Conservation (phyloP, 2,113 vertebrate genomes). For the Typhlomys cinereus region DNA sequence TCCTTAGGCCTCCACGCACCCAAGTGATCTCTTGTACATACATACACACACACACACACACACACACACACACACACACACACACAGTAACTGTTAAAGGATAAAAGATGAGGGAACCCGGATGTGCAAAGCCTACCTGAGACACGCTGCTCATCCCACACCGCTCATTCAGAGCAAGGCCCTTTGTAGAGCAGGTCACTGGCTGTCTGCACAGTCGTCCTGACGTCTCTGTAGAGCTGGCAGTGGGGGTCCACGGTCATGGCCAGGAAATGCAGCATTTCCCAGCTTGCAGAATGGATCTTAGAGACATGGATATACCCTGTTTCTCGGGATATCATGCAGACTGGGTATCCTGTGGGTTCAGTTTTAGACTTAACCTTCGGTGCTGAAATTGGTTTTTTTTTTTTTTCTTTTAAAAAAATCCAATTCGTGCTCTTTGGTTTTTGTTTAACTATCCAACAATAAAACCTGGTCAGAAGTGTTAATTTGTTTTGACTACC, state of each 20-base stretch:
- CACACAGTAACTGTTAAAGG: too few species aligned
- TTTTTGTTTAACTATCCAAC: not conserved
- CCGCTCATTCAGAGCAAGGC: not conserved
- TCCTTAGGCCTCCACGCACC: too few species aligned
- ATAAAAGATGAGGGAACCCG: too few species aligned
- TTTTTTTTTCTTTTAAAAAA: not conserved
- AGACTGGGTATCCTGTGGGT: not conserved
- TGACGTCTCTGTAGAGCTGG: not conserved
- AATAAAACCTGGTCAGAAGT: not conserved
- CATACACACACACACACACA: too few species aligned
- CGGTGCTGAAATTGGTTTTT: not conserved
- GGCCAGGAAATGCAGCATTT: not conserved
- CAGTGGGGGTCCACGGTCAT: fast-evolving
- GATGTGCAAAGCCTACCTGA: too few species aligned
- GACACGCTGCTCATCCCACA: fast-evolving
- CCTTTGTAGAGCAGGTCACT: not conserved
- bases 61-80: too few species aligned
- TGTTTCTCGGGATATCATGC: not conserved
- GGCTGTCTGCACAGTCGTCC: not conserved
- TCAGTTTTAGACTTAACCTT: not conserved
- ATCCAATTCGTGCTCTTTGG: not conserved
- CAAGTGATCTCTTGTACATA: too few species aligned
- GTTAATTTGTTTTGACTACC: not conserved
- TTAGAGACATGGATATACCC: not conserved
- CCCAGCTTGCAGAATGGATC: not conserved